Percentiles rank a stretch among this genome's conserved stretches.
Evolutionary conservation across 2,888 invertebrate genomes (phyloP).

Genomic region (Gnatocerus cornutus): DNA sequence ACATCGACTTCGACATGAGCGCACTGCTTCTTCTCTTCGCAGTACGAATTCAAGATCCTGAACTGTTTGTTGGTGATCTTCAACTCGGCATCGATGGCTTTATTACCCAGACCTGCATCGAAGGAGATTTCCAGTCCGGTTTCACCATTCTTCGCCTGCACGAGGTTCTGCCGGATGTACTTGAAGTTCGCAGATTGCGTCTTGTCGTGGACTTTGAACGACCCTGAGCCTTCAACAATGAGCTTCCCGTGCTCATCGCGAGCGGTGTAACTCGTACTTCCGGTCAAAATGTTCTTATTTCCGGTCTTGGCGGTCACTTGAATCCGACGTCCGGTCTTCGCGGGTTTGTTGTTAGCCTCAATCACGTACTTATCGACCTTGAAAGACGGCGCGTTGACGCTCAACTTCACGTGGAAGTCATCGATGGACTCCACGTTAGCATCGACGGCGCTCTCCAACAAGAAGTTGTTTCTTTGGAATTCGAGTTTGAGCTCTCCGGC

Average conservation of each 20-base stretch:
- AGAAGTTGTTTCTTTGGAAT: constrained; percentile 68
- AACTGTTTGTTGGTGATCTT: constrained; percentile 84
- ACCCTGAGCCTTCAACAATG: constrained; percentile 84
- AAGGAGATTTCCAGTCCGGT: constrained; percentile 80
- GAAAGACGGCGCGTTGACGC: constrained; percentile 78
- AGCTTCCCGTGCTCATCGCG: constrained; percentile 82
- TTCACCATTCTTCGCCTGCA: constrained; percentile 77
- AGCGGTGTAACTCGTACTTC: constrained; percentile 81
- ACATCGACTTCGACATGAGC: constrained; percentile 82
- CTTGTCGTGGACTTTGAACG: constrained; percentile 80
- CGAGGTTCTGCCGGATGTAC: constrained; percentile 77
- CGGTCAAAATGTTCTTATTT: constrained; percentile 79
- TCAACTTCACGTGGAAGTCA: constrained; percentile 77
- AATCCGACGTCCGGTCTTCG: constrained; percentile 76
- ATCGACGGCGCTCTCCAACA: constrained; percentile 74
- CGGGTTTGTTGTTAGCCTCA: constrained; percentile 76
- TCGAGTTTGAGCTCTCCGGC: constrained; percentile 73
- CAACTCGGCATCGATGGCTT: constrained; percentile 81
- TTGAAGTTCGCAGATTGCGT: constrained; percentile 83
- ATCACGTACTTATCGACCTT: constrained; percentile 78
- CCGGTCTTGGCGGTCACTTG: constrained; percentile 78
- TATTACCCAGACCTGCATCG: constrained; percentile 80
- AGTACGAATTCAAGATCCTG: constrained; percentile 81
- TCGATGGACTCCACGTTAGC: constrained; percentile 77
- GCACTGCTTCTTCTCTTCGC: constrained; percentile 86